Conservation (phyloP, 2,797 vertebrate genomes). For the Syngnathus acus region DNA sequence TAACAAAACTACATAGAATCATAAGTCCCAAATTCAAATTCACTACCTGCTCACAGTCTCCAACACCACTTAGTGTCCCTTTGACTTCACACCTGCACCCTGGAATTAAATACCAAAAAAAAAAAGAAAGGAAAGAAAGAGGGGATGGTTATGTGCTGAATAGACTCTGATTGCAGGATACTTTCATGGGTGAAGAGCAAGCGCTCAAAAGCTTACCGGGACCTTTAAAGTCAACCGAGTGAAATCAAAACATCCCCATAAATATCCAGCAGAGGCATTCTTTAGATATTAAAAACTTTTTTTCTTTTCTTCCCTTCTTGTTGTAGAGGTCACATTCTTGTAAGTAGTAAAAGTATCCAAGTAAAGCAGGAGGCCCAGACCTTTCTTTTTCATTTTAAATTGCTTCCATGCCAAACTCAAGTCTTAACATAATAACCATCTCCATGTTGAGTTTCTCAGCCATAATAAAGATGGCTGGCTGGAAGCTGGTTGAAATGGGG, state of each 20-base stretch:
- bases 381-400: neutral
- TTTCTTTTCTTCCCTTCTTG: neutral
- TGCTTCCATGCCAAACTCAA: too few species aligned
- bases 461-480: too few species aligned
- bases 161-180: slow-evolving; percentile 61
- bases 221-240: neutral
- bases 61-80: slow-evolving; percentile 82
- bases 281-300: neutral
- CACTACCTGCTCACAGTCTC: slow-evolving; percentile 83
- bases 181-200: slow-evolving; percentile 44
- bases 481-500: too few species aligned
- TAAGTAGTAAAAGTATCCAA: neutral
- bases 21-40: neutral
- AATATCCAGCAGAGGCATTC: slow-evolving; percentile 2
- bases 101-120: slow-evolving; percentile 46
- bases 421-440: too few species aligned
- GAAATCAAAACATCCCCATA: slow-evolving; percentile 3
- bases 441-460: too few species aligned
- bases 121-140: neutral
- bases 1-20: too few species aligned
- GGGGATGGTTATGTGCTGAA: slow-evolving; percentile 41
- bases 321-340: slow-evolving; percentile 5
- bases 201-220: slow-evolving; percentile 29
- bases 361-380: neutral
- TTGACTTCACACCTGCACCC: slow-evolving; percentile 83